Evolutionary conservation across 2,797 vertebrate species (phyloP).

Genomic region (Acipenser oxyrinchus): DNA sequence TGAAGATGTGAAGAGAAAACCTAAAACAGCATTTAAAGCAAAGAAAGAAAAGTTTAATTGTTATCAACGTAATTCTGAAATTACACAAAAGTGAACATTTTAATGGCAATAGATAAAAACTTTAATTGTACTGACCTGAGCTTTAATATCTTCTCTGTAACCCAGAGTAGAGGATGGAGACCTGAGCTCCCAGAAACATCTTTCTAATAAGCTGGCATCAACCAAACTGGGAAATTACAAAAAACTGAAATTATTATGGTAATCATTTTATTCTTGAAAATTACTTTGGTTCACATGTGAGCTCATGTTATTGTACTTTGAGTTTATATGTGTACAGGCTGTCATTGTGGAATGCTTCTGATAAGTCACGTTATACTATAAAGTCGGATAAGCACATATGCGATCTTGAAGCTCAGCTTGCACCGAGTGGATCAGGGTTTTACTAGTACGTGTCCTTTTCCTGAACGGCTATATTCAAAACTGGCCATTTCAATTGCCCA

Average conservation of each 20-base stretch:
- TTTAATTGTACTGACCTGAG: constrained; percentile 62
- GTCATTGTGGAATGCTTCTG: not conserved
- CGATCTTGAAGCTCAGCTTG: too few relatives aligned
- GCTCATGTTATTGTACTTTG: not conserved
- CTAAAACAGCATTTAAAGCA: too few relatives aligned
- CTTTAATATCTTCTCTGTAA: constrained; percentile 61
- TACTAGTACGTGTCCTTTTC: too few relatives aligned
- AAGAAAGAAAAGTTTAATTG: too few relatives aligned
- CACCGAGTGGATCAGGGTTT: too few relatives aligned
- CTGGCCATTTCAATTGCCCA: too few relatives aligned
- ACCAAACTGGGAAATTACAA: constrained; percentile 56
- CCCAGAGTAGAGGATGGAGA: constrained; percentile 43
- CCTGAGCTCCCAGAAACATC: constrained; percentile 67
- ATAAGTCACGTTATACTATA: too few relatives aligned
- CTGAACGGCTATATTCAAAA: too few relatives aligned
- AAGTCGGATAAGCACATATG: too few relatives aligned
- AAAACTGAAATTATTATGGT: constrained; percentile 16
- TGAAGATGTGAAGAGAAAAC: too few relatives aligned
- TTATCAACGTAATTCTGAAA: constrained; percentile 1
- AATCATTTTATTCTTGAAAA: not conserved
- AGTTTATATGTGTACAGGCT: not conserved
- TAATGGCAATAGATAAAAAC: constrained; percentile 3
- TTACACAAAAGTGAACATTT: not conserved
- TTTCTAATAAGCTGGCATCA: constrained; percentile 58
- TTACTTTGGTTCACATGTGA: too few relatives aligned